Conservation (phyloP, 2,797 vertebrate species). For the Paedocypris micromegethes region DNA sequence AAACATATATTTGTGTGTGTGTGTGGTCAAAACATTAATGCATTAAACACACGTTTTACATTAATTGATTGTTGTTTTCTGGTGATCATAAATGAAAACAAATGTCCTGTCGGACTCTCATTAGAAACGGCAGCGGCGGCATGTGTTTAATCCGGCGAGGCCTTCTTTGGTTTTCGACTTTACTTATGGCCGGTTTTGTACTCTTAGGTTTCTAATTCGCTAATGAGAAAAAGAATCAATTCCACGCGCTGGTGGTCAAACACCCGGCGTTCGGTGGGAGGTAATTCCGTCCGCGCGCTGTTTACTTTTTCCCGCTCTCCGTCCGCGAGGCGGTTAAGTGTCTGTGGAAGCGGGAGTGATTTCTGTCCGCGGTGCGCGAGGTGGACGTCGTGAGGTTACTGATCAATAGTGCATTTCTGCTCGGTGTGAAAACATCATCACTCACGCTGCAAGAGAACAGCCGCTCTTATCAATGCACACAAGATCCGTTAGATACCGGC, state of each 20-base stretch:
- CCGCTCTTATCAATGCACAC: slow-evolving; percentile 56
- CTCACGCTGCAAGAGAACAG: slow-evolving; percentile 62
- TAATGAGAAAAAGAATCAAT: slow-evolving; percentile 27
- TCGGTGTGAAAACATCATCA: slow-evolving; percentile 61
- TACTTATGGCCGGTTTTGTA: slow-evolving; percentile 9
- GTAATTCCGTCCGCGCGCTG: slow-evolving; percentile 54
- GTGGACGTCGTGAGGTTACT: slow-evolving; percentile 58
- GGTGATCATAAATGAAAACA: not conserved
- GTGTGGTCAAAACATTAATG: no score
- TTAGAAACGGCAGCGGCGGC: no score
- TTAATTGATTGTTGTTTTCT: no score
- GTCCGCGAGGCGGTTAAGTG: slow-evolving; percentile 58
- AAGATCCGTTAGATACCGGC: not conserved
- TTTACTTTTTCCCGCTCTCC: slow-evolving; percentile 45
- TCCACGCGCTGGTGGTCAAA: slow-evolving; percentile 30
- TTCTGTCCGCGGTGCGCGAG: slow-evolving; percentile 59
- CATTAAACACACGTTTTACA: no score
- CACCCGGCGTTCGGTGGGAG: slow-evolving; percentile 15
- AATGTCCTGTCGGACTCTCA: no score
- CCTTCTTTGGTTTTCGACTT: not conserved
- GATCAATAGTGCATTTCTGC: slow-evolving; percentile 76
- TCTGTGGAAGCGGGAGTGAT: slow-evolving; percentile 64
- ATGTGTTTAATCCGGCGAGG: no score
- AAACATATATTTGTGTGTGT: no score
- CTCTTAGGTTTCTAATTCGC: slow-evolving; percentile 14